Evolutionary conservation across 1,140 invertebrate genomes (phyloP).

Genomic region (Diachasma alloeum): DNA sequence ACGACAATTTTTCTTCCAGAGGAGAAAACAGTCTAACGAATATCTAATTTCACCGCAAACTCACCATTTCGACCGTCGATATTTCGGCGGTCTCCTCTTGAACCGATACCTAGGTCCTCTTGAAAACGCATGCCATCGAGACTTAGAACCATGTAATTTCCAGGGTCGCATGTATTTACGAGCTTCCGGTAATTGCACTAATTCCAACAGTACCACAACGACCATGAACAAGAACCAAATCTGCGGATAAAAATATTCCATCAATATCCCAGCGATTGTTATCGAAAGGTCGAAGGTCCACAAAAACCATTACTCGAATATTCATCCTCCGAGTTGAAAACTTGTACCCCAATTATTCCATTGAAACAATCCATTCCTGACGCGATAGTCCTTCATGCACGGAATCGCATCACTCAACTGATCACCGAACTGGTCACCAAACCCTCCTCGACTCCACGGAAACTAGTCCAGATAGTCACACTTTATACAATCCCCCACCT

Average conservation of each 20-base stretch:
- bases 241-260: constrained; percentile 28
- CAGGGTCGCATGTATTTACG: constrained; percentile 37
- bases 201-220: constrained; percentile 24
- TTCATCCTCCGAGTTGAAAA: too few relatives aligned
- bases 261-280: constrained; percentile 17
- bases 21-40: background rate
- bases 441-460: too few relatives aligned
- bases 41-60: background rate
- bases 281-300: background rate
- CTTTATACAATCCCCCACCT: background rate
- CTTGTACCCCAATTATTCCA: too few relatives aligned
- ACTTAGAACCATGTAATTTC: constrained; percentile 35
- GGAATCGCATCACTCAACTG: too few relatives aligned
- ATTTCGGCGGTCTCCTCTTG: background rate
- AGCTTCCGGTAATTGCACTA: constrained; percentile 29
- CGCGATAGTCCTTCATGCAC: too few relatives aligned
- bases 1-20: too few relatives aligned
- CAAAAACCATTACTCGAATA: too few relatives aligned
- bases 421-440: too few relatives aligned
- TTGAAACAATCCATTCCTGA: too few relatives aligned
- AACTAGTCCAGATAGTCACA: background rate
- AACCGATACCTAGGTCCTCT: constrained; percentile 28
- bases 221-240: constrained; percentile 26
- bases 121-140: constrained; percentile 32
- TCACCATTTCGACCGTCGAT: constrained; percentile 22